Evolutionary conservation across 1,140 invertebrate species (phyloP).

Genomic region (Phymorhynchus buccinoides): DNA sequence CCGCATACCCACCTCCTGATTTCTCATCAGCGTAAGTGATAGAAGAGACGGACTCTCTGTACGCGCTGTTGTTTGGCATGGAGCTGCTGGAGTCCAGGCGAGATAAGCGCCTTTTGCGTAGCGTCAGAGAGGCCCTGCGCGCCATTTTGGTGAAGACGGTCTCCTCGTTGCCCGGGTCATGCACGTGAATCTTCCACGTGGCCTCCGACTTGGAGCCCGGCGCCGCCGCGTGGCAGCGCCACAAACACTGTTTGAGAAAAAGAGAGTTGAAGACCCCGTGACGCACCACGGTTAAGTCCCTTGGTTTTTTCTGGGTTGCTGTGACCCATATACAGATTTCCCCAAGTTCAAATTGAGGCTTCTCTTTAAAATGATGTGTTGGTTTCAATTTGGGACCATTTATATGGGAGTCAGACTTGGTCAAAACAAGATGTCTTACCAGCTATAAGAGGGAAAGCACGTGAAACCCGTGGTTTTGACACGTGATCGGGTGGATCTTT

Average conservation of each 20-base stretch:
- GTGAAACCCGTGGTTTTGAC: no score
- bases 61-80: slow-evolving; percentile 39
- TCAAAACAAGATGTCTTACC: no score
- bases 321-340: no score
- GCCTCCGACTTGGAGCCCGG: slow-evolving; percentile 67
- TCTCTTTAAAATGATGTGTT: no score
- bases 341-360: no score
- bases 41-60: slow-evolving; percentile 52
- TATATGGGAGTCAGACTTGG: no score
- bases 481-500: no score
- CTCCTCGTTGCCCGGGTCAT: slow-evolving; percentile 58
- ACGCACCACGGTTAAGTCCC: no score
- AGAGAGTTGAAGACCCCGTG: no score
- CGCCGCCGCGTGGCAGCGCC: slow-evolving; percentile 90
- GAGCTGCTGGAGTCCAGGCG: slow-evolving; percentile 47
- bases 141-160: slow-evolving; percentile 61
- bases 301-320: no score
- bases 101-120: slow-evolving; percentile 59
- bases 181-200: slow-evolving; percentile 71
- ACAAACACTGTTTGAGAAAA: slow-evolving; percentile 92
- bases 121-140: slow-evolving; percentile 56
- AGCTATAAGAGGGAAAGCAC: no score
- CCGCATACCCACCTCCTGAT: slow-evolving; percentile 29
- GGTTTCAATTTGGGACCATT: no score
- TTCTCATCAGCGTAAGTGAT: slow-evolving; percentile 53